Evolutionary conservation across 2,888 invertebrate species (phyloP).

Genomic region (Axea sp.): DNA sequence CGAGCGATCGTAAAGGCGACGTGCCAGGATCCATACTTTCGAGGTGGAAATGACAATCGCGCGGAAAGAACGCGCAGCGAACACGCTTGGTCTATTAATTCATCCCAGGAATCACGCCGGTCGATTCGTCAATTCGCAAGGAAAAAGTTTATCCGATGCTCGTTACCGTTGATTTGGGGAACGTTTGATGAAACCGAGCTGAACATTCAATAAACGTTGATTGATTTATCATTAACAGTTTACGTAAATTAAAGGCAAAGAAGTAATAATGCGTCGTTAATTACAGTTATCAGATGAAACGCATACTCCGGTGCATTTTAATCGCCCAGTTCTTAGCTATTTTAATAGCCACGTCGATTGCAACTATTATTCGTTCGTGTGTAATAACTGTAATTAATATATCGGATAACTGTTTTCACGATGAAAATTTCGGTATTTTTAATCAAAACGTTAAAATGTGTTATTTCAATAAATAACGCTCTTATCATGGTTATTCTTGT

Average conservation of each 20-base stretch:
- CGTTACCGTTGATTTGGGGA: constrained; percentile 17
- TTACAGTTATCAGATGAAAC: constrained; percentile 40
- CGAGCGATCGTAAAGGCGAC: not conserved
- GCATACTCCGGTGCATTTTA: constrained; percentile 8
- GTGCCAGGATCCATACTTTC: not conserved
- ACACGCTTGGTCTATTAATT: too few species aligned
- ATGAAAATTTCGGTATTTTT: not conserved
- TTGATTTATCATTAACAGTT: constrained; percentile 33
- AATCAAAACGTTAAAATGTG: not conserved
- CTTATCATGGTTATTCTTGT: constrained; percentile 23
- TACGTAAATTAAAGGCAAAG: constrained; percentile 14
- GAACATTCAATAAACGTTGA: constrained; percentile 14
- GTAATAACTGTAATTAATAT: constrained; percentile 30
- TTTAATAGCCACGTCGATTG: constrained; percentile 16
- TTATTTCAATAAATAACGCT: not conserved
- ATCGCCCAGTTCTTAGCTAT: constrained; percentile 3
- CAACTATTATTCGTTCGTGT: constrained; percentile 10
- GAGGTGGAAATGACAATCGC: constrained; percentile 13
- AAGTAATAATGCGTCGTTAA: constrained; percentile 34
- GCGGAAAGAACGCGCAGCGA: too few species aligned
- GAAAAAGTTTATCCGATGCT: too few species aligned
- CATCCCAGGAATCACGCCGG: too few species aligned
- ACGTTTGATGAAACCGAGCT: constrained; percentile 3
- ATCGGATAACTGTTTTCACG: constrained; percentile 19
- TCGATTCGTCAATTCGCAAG: too few species aligned